phyloP scores from a whole-genome alignment of 2,113 vertebrate species.

The zebrafish (Danio rerio) region GRCz12tu NC_133187.1:11646501-11647000 shows the following conservation, averaged over 20 bases:
- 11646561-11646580: slow-evolving; percentile 3
- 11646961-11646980: too few relatives aligned
- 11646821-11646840: too few relatives aligned
- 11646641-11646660: not conserved
- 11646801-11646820: too few relatives aligned
- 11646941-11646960: too few relatives aligned
- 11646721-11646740: not conserved
- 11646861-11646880: too few relatives aligned
- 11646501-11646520: slow-evolving; percentile 8
- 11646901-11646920: too few relatives aligned
- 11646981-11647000: too few relatives aligned
- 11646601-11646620: not conserved
- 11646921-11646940: too few relatives aligned
- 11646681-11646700: not conserved
- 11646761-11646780: not conserved
- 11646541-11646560: not conserved
- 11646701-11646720: not conserved
- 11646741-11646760: not conserved
- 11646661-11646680: not conserved
- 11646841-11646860: not conserved
- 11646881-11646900: too few relatives aligned
- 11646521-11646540: slow-evolving; percentile 3
- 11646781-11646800: not conserved
- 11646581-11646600: not conserved
- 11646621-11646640: not conserved